These are phyloP conservation scores for Amazona ochrocephala DNA, from an alignment of 2,797 vertebrate genomes.

Conservation along the genomic window DNA sequence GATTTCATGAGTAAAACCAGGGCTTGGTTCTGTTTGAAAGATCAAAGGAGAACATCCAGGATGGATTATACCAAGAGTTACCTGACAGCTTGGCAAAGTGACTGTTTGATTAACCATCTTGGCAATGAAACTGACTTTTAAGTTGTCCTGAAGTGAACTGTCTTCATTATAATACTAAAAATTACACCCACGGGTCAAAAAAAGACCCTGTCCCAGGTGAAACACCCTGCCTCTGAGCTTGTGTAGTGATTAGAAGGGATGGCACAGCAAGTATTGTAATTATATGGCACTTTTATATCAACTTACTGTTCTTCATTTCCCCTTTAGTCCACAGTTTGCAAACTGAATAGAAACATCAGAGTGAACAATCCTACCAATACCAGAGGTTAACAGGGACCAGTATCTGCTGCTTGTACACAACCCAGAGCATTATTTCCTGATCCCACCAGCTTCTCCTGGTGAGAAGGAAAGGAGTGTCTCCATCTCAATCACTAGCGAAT, in stretches of 20 bases:
- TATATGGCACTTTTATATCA: neutral
- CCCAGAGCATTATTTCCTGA: fast-evolving
- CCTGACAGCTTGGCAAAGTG: neutral
- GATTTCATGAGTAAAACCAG: neutral
- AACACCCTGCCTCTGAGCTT: neutral
- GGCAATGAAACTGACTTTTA: neutral
- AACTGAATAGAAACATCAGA: neutral
- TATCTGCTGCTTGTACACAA: fast-evolving
- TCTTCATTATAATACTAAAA: neutral
- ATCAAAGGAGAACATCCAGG: neutral
- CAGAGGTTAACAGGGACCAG: too few relatives aligned
- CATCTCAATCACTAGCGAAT: neutral
- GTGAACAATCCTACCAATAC: neutral
- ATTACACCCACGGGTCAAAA: neutral
- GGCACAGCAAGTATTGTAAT: neutral
- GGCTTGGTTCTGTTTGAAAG: neutral
- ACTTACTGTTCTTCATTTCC: neutral
- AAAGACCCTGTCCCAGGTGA: neutral
- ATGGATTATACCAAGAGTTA: neutral
- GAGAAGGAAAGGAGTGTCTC: fast-evolving
- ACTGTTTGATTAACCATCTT: neutral
- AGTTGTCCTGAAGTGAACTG: neutral
- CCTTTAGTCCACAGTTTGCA: neutral
- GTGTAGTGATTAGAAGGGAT: neutral
- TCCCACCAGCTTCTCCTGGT: neutral